Percentiles rank a stretch among this genome's conserved stretches.
Conservation (phyloP, 2,888 invertebrate genomes). For the Ormyrus rosae region DNA sequence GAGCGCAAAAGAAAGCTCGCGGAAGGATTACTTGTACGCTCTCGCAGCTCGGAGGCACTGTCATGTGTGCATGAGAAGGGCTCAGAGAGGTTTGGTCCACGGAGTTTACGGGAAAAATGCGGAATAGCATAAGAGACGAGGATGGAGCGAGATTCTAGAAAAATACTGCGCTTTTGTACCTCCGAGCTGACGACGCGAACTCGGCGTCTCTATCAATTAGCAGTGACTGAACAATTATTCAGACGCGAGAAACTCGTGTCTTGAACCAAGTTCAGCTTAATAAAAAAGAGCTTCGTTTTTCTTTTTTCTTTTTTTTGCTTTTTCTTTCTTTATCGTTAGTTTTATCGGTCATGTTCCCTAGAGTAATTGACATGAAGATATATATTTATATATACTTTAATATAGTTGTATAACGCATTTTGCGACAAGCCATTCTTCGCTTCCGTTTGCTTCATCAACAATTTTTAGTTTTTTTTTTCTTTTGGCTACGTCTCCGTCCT, state of each 20-base stretch:
- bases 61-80: no score
- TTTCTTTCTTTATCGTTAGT: slow-evolving; percentile 22
- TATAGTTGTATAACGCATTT: slow-evolving; percentile 47
- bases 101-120: background rate
- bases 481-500: background rate
- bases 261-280: background rate
- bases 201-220: no score
- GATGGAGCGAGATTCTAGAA: background rate
- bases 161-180: no score
- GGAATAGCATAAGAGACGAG: background rate
- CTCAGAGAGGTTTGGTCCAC: no score
- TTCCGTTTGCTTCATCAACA: slow-evolving; percentile 10
- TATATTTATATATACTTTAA: slow-evolving; percentile 68
- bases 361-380: slow-evolving; percentile 90
- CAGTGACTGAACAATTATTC: no score
- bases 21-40: background rate
- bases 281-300: slow-evolving; percentile 29
- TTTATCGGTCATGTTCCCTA: slow-evolving; percentile 82
- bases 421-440: slow-evolving; percentile 28
- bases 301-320: slow-evolving; percentile 29
- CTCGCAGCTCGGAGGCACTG: background rate
- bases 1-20: slow-evolving; percentile 37
- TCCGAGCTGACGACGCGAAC: no score
- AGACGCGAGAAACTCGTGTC: no score
- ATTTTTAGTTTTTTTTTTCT: slow-evolving; percentile 13